Evolutionary conservation across 2,797 vertebrate species (phyloP), one percentile per base, ranked within the genome.

Genomic region (Acanthiza pusilla): DNA sequence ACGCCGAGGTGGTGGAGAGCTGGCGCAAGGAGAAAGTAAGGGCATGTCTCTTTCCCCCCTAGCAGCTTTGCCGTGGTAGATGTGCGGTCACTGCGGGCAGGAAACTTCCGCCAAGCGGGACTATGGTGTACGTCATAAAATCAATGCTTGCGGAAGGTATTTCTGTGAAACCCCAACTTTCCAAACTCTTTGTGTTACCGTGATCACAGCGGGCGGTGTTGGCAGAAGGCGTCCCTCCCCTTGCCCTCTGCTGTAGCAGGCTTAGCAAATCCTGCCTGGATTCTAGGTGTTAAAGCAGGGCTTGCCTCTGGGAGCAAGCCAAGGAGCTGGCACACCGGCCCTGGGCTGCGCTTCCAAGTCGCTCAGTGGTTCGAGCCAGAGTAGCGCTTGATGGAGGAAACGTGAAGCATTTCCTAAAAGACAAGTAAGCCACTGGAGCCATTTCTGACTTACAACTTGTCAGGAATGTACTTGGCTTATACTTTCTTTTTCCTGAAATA

Each of bases 1-100:
- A 98, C 62, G 97, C 98, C 92, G 99, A 99, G 91, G 96, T 98
- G 10, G 98, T 98, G 43, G 98, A 99, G 80, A 97, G 98, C 96
- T 99, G 99, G 99, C 98, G 98, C 90, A 98, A 98, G 72, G 98
- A 98, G 63, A 99, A 98, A 97, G 99, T 99, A 97, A 97, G 95
- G 84, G 5, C 11, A 4, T 92, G 71, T 80, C 88, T 96, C 89
- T 91, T 94, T 85, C 45, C 50, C 21, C 47, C 47, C 48, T 68
- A 43, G 51, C 54, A 5, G 48, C 2, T 30, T 68, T 27, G 36
- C 10, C 19, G 11, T 34, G 34, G 22, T 29, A 19, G 16, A 16
- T 7, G 42, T 21, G 5, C 9, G 20, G 58, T 18, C 45, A 21
- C 45, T 15, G 30, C 1, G 54, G 36, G 68, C 70, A 30, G 88